Conservation (phyloP, 2,888 invertebrate genomes). For the Dolomedes plantarius region DNA sequence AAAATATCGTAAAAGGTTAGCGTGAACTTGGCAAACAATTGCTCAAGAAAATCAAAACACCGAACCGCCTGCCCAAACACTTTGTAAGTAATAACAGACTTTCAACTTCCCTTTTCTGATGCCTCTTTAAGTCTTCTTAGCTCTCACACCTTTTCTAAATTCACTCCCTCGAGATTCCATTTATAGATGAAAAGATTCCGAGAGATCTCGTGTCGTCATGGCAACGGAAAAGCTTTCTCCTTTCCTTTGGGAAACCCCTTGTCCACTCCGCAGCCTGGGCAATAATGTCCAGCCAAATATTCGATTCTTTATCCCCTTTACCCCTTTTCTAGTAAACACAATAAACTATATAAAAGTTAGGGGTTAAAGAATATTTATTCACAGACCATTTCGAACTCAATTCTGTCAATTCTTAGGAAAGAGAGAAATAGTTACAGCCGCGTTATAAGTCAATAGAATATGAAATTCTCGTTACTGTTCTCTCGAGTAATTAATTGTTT, state of each 20-base stretch:
- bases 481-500: too few relatives aligned
- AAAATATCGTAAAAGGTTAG: too few relatives aligned
- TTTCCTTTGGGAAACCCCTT: constrained; percentile 6
- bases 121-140: not conserved
- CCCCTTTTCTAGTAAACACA: not conserved
- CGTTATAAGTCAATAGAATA: too few relatives aligned
- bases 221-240: constrained; percentile 3
- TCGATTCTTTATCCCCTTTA: constrained; percentile 7
- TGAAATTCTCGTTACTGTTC: too few relatives aligned
- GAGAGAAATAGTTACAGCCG: too few relatives aligned
- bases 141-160: constrained; percentile 16
- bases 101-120: not conserved
- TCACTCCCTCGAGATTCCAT: constrained; percentile 6
- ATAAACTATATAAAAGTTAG: not conserved
- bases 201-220: not conserved
- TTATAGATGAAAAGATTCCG: constrained; percentile 16
- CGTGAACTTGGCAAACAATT: not conserved
- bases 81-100: constrained; percentile 7
- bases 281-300: constrained; percentile 14
- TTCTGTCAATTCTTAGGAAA: too few relatives aligned
- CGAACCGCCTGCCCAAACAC: not conserved
- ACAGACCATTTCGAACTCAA: too few relatives aligned
- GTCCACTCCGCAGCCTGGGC: constrained; percentile 8
- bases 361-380: not conserved
- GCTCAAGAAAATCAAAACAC: not conserved